Conservation (phyloP, 2,888 invertebrate species). For the Drosophila parthenogenetica region DNA sequence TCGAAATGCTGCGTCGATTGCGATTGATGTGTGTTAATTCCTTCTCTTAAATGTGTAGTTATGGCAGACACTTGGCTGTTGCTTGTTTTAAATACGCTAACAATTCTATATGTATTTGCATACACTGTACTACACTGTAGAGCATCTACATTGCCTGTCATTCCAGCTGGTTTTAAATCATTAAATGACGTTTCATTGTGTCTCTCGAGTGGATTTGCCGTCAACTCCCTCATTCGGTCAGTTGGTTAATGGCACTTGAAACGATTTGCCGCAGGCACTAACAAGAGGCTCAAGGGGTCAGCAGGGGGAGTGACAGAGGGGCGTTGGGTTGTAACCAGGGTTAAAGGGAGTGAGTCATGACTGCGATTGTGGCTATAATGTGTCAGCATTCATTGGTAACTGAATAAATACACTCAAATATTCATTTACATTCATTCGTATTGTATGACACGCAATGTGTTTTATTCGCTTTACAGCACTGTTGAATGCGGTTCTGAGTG, state of each 20-base stretch:
- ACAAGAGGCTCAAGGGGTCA: no score
- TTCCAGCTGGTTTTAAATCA: conserved; percentile 12
- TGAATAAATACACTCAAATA: conserved; percentile 22
- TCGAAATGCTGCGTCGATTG: conserved; percentile 27
- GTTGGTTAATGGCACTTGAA: conserved; percentile 56
- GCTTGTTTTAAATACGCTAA: no score
- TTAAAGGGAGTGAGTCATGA: conserved; percentile 31
- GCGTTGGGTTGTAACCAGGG: not conserved
- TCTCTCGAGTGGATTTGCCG: conserved; percentile 27
- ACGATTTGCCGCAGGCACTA: conserved; percentile 18
- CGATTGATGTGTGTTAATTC: conserved; percentile 6
- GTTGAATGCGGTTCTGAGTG: conserved; percentile 7
- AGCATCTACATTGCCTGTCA: not conserved
- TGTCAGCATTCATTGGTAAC: conserved; percentile 38
- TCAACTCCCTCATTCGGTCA: conserved; percentile 53
- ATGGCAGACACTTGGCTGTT: not conserved
- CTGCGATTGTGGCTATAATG: conserved; percentile 19
- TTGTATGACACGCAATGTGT: conserved; percentile 29
- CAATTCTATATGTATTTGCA: conserved; percentile 2
- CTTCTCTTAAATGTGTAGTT: not conserved
- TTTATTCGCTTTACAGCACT: conserved; percentile 9
- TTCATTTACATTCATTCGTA: conserved; percentile 9
- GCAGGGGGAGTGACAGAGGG: not conserved
- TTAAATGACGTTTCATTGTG: conserved; percentile 33
- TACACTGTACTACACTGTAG: not conserved